Base-by-base conservation (phyloP, 2,113 vertebrate species). In the Pygoscelis antarcticus region DNA sequence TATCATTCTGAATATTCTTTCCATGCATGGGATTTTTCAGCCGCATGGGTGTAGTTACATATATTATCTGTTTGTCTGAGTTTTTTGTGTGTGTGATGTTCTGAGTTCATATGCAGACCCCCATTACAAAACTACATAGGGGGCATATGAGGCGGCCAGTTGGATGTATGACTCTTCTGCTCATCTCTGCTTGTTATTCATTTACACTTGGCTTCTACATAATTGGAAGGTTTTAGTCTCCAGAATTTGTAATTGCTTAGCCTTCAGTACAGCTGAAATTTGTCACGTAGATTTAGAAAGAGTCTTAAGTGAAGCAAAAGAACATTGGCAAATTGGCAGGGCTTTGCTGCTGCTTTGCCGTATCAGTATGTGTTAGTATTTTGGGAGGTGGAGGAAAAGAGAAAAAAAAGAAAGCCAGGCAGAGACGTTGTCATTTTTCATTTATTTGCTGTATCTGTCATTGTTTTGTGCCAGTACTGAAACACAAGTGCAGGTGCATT, bases 231-330 rank as follows among this genome's bases (percentile, higher is more conserved):
- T 38, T 74, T 87, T 57, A 49, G 26, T 76, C n/a, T 57, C 65
- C 47, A 92, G 65, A 91, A 91, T 72, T 52, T 40, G 36, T 82
- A 57, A 78, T 91, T 81, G 76, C 32, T 42, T 84, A 58, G 10
- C 21, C n/a, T 81, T 92, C 47, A 46, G 19, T 64, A 71, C n/a
- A 84, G 51, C 57, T 96, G 81, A 94, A 95, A 92, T 36, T 57
- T 74, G 55, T 86, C 70, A 91, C 5, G 4, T 86, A 69, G 64
- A 78, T 92, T 90, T 57, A 83, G 84, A 93, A 77, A 11, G 26
- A 22, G 4, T 75, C 25, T 40, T 40, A 81, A 81, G 64, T 70
- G 64, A 89, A 91, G 46, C 51, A 68, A 82, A 90, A 88, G 42
- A 40, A 32, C 74, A 62, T 71, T 88, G 80, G 60, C 62, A 92